phyloP scores from a whole-genome alignment of 2,797 vertebrate species.

The Sebastolobus altivelis region DNA sequence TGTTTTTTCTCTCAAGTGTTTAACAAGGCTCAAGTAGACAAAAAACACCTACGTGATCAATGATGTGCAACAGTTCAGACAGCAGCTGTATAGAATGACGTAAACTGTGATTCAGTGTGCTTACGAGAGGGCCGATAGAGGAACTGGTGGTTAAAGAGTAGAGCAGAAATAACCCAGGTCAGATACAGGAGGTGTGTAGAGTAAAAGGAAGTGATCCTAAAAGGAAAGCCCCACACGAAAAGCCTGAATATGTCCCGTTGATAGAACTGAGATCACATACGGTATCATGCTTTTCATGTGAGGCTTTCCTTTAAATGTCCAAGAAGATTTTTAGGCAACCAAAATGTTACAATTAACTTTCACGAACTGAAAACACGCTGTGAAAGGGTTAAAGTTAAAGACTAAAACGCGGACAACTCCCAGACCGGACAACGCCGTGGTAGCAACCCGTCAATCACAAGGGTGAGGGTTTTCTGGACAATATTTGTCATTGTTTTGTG shows the following conservation, averaged over 20 bases:
- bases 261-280: neutral
- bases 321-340: no score
- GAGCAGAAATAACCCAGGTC: constrained; percentile 37
- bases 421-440: no score
- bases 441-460: no score
- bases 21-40: neutral
- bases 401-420: no score
- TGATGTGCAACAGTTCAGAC: neutral
- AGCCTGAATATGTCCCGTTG: neutral
- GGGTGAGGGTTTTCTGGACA: no score
- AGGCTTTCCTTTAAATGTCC: no score
- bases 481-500: no score
- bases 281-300: no score
- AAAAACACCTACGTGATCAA: neutral
- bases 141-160: constrained; percentile 43
- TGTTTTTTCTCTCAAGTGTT: constrained; percentile 3
- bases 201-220: constrained; percentile 28
- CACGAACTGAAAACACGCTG: no score
- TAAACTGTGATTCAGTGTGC: constrained; percentile 13
- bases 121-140: constrained; percentile 31
- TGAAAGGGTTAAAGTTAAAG: no score
- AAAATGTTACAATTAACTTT: no score
- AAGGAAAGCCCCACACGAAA: constrained; percentile 23
- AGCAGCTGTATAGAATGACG: constrained; percentile 35
- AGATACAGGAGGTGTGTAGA: constrained; percentile 1